Evolutionary conservation across 1,140 invertebrate species (phyloP).

Genomic region (Cydia fagiglandana): DNA sequence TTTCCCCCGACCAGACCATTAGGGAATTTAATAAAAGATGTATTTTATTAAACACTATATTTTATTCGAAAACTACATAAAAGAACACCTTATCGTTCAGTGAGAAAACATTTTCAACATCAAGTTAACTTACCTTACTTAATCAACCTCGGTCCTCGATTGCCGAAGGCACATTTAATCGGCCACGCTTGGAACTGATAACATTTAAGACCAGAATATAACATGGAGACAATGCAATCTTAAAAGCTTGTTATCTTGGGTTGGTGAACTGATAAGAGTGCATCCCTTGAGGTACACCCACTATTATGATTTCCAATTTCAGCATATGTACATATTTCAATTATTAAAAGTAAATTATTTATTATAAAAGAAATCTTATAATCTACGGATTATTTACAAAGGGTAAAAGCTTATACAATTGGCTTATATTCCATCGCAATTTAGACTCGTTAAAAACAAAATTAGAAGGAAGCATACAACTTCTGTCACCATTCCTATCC

Average conservation of each 20-base stretch:
- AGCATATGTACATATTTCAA: not conserved
- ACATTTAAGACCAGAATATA: not conserved
- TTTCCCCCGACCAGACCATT: no score
- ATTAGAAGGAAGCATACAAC: conserved; percentile 4
- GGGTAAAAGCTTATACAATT: no score
- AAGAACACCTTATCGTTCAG: not conserved
- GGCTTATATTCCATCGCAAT: not conserved
- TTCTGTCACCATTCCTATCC: not conserved
- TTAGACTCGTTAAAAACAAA: not conserved
- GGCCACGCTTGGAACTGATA: not conserved
- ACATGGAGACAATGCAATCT: not conserved
- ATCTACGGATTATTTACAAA: no score
- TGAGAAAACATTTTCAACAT: no score
- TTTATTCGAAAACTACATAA: not conserved
- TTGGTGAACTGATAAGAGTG: not conserved
- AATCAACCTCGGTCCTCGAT: not conserved
- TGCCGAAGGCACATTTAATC: not conserved
- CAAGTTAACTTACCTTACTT: no score
- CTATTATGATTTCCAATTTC: not conserved
- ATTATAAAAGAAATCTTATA: no score
- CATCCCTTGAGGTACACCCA: not conserved
- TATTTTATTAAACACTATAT: no score
- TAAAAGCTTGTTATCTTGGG: not conserved
- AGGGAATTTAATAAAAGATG: no score
- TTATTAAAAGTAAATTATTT: no score